A percentile compares a stretch with the other conserved stretches of the same genome.
phyloP scores from a whole-genome alignment of 1,140 invertebrate species.

The Drosophila baimaii region DNA sequence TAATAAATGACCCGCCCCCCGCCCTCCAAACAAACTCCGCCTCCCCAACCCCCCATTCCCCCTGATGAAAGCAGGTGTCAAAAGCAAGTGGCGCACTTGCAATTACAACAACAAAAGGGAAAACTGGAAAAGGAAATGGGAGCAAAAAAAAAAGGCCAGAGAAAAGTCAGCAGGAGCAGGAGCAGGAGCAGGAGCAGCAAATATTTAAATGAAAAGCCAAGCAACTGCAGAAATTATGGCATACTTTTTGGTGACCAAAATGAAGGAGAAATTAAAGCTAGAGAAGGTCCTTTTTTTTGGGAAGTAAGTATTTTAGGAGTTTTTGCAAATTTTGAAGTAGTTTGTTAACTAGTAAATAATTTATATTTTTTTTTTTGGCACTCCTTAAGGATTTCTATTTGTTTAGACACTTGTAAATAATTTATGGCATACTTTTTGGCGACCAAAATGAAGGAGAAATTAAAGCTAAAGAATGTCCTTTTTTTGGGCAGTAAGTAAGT shows the following conservation, averaged over 20 bases:
- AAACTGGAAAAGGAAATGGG: not conserved
- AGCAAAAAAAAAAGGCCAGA: no score
- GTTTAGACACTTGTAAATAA: no score
- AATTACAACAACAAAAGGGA: conserved; percentile 39
- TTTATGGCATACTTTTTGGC: conserved; percentile 34
- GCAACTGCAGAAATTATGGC: conserved; percentile 25
- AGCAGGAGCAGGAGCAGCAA: conserved; percentile 3
- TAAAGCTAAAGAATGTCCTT: not conserved
- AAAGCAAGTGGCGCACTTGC: conserved; percentile 56
- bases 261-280: not conserved
- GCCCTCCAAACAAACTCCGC: not conserved
- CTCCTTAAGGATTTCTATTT: no score
- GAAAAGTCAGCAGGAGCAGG: conserved; percentile 4
- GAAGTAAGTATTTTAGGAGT: not conserved
- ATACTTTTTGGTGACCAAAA: conserved; percentile 27
- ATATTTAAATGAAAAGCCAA: conserved; percentile 39
- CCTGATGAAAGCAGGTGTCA: conserved; percentile 47
- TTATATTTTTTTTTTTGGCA: not conserved
- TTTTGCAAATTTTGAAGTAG: not conserved
- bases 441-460: not conserved
- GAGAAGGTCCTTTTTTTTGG: accelerated
- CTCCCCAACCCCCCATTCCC: not conserved
- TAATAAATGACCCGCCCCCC: conserved; percentile 42
- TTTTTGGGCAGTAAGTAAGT: not conserved
- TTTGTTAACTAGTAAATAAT: not conserved